Conservation (phyloP, 64 coral and sea anemone species). For the Dendrophyllia cribrosa region DNA sequence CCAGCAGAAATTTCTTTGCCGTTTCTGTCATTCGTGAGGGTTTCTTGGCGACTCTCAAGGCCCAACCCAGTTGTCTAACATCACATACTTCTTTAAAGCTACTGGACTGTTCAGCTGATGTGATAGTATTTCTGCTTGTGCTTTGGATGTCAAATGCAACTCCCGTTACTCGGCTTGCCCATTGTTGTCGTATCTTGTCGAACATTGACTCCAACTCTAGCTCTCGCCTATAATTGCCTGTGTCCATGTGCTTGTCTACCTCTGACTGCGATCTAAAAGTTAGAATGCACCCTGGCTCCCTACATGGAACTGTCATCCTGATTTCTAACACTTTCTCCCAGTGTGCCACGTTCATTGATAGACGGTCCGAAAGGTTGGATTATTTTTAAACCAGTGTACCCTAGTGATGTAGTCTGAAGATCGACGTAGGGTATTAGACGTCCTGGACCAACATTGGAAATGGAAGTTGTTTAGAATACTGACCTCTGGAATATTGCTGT, state of each 20-base stretch:
- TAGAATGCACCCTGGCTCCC: constrained; percentile 58
- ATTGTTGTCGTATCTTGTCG: constrained; percentile 31
- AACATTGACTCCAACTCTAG: constrained; percentile 35
- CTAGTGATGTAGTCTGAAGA: neutral
- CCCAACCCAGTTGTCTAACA: no score
- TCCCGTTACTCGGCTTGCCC: constrained; percentile 38
- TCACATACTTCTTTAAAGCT: no score
- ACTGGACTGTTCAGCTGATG: no score
- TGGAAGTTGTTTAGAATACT: neutral
- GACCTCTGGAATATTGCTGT: constrained; percentile 30
- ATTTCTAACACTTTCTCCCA: neutral
- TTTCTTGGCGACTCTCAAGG: no score
- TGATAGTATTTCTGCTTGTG: no score
- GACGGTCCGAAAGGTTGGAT: constrained; percentile 50
- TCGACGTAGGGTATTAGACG: neutral
- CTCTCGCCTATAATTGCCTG: constrained; percentile 3
- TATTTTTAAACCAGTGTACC: constrained; percentile 31
- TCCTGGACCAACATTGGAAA: constrained; percentile 29
- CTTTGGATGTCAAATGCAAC: no score
- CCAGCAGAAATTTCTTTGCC: no score
- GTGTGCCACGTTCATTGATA: constrained; percentile 42
- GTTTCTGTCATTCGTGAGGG: no score
- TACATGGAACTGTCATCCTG: constrained; percentile 33
- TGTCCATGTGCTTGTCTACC: no score
- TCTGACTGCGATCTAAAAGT: constrained; percentile 52